A percentile compares a stretch with the other conserved stretches of the same genome.
phyloP scores from a whole-genome alignment of 2,113 vertebrate genomes.

The Erpornis zantholeuca region DNA sequence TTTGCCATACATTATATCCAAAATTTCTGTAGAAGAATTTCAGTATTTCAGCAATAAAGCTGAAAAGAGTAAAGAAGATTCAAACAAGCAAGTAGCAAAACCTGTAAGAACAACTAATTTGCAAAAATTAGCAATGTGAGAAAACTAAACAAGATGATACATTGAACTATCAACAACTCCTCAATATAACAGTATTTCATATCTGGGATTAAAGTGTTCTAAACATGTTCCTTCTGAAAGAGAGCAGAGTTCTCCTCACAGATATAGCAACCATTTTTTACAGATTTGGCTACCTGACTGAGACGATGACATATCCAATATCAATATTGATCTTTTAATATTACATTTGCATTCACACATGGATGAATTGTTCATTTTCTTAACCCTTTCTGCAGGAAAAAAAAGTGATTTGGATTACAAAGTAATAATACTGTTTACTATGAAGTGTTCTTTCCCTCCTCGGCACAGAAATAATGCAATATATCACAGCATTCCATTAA shows the following conservation, averaged over 20 bases:
- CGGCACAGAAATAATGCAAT: slow-evolving; percentile 3
- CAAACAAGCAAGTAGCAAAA: background rate
- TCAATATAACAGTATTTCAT: background rate
- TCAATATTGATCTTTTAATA: background rate
- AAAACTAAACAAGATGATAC: background rate
- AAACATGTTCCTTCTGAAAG: background rate
- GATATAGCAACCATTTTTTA: background rate
- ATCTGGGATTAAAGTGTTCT: background rate
- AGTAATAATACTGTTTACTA: background rate
- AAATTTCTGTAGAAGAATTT: background rate
- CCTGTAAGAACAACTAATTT: background rate
- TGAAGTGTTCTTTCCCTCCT: background rate
- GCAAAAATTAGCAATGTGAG: background rate
- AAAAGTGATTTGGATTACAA: background rate
- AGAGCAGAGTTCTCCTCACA: background rate
- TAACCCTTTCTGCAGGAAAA: background rate
- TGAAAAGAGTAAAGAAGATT: background rate
- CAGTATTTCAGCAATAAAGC: background rate
- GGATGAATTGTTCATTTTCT: background rate
- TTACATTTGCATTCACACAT: background rate
- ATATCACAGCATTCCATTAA: background rate
- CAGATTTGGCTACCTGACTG: background rate
- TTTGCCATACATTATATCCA: background rate
- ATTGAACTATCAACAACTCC: background rate
- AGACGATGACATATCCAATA: background rate